These are phyloP conservation scores for Vandiemenella viatica DNA, from an alignment of 2,888 invertebrate species.

Conservation along the genomic window DNA sequence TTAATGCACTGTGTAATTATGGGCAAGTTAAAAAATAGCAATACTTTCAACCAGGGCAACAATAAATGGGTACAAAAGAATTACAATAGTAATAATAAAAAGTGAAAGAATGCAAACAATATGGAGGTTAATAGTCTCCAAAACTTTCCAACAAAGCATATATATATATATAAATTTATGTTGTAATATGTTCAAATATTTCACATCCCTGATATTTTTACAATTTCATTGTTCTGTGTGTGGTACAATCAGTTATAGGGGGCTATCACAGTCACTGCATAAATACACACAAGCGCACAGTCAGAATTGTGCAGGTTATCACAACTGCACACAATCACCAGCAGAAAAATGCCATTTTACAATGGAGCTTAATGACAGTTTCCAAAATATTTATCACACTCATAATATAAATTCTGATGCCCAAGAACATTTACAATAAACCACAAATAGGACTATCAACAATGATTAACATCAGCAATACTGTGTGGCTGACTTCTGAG, in stretches of 20 bases:
- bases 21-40: background rate
- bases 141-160: slow-evolving; percentile 13
- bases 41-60: background rate
- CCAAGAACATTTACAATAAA: no score
- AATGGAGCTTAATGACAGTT: background rate
- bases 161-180: slow-evolving; percentile 6
- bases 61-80: background rate
- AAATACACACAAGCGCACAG: slow-evolving; percentile 8
- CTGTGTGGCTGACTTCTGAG: no score
- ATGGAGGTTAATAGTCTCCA: slow-evolving; percentile 7
- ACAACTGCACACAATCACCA: background rate
- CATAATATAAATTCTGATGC: no score
- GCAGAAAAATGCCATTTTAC: background rate
- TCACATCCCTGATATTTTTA: slow-evolving; percentile 13
- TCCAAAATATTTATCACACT: background rate
- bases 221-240: slow-evolving; percentile 9
- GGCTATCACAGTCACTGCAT: slow-evolving; percentile 18
- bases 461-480: no score
- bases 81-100: background rate
- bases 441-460: no score
- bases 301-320: background rate
- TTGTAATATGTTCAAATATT: slow-evolving; percentile 4
- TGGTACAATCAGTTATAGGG: background rate
- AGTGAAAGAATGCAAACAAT: slow-evolving; percentile 5
- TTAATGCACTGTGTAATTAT: no score